Base-by-base conservation (phyloP, 2,113 vertebrate species). In the Xerus inauris region DNA sequence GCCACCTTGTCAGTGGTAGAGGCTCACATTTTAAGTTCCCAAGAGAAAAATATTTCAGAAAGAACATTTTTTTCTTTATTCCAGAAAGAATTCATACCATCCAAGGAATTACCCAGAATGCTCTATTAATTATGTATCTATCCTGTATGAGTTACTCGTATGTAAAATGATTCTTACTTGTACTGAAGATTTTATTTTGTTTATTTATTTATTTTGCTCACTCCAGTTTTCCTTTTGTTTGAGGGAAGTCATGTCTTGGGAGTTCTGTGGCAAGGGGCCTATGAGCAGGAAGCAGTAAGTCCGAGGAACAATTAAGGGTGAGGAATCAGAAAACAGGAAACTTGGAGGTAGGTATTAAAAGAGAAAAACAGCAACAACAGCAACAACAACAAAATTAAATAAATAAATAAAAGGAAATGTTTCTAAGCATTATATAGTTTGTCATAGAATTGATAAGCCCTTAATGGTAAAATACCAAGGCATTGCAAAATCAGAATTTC, bases 1-100 rank as follows among this genome's bases (percentile, higher is more conserved):
- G 95, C 86, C 95, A 96, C 91, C 75, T 94, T 97, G 94, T 97
- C 95, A 96, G 83, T 81, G 5, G 87, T 47, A 47, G 73, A 94
- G 4, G 73, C 71, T 96, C 95, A 96, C 35, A 73, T 51, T 96
- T 91, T 87, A 65, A 92, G 64, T 94, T 96, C 45, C 49, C 24
- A 35, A 95, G 85, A 77, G 19, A 93, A 69, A 91, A 91, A 47
- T 49, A 89, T 89, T 94, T 96, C 45, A 87, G 81, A 96, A 95
- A 96, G 77, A 94, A 73, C 17, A 87, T 75, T n/a, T 51, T 82
- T 38, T 42, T 87, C 26, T 91, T 89, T 67, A 12, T 84, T 94
- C 19, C 51, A 92, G 80, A 59, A 80, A 91, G 71, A 16, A 72
- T 22, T 88, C 8, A 9, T 8, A 35, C 81, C 22, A 65, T 89